Conservation (phyloP, 2,888 invertebrate species). For the Cyrtodaria siliqua region DNA sequence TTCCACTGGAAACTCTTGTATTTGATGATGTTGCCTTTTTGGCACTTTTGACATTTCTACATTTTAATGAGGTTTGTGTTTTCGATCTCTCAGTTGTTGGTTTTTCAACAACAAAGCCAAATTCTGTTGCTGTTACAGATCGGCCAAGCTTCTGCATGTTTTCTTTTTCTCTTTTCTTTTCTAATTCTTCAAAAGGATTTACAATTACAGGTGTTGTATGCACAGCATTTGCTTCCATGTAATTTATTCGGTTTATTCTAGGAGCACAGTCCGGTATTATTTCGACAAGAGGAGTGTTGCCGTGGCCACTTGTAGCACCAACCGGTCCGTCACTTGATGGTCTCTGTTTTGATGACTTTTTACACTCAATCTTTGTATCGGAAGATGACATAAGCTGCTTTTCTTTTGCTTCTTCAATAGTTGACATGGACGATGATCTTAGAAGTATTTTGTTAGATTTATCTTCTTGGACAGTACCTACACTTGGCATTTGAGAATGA, state of each 20-base stretch:
- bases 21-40: slow-evolving; percentile 70
- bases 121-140: slow-evolving; percentile 64
- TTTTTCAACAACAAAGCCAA: slow-evolving; percentile 71
- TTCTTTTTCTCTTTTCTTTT: slow-evolving; percentile 55
- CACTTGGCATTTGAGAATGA: slow-evolving; percentile 52
- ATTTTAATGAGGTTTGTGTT: slow-evolving; percentile 65
- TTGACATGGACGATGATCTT: slow-evolving; percentile 62
- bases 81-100: slow-evolving; percentile 68
- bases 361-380: slow-evolving; percentile 42
- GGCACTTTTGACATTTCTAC: slow-evolving; percentile 63
- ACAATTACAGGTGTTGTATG: slow-evolving; percentile 77
- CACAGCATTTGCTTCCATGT: slow-evolving; percentile 37
- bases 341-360: slow-evolving; percentile 20
- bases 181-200: slow-evolving; percentile 79
- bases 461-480: slow-evolving; percentile 36
- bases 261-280: slow-evolving; percentile 62
- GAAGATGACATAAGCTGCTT: slow-evolving; percentile 50
- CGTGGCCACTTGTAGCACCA: slow-evolving; percentile 15
- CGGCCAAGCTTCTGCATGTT: slow-evolving; percentile 39
- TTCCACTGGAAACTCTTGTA: slow-evolving; percentile 56
- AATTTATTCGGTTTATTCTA: slow-evolving; percentile 44
- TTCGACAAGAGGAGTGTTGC: slow-evolving; percentile 66
- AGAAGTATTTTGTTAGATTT: slow-evolving; percentile 31
- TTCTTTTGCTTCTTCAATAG: slow-evolving; percentile 56
- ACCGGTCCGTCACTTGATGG: slow-evolving; percentile 58